Base-by-base conservation (phyloP, 2,888 invertebrate species). In the Carabus problematicus region DNA sequence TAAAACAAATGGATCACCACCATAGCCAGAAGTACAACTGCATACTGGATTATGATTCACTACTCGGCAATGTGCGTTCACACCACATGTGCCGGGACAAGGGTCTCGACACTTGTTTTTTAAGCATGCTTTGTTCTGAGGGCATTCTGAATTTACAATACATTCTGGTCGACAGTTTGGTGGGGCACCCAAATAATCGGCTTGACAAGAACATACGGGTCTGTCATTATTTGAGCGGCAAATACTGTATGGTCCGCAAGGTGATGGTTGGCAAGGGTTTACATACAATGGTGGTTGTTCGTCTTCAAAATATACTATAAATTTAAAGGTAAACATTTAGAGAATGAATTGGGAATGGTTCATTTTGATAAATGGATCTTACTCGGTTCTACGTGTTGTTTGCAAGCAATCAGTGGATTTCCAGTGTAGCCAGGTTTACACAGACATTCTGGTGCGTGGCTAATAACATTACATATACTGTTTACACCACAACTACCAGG, bases 171-270 rank as follows among this genome's bases (percentile, higher is more conserved):
- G 78, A 72, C 85, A 85, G 63, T 80, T 81, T 8, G 85, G 85
- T 40, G 86, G 84, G 70, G 80, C 80, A 55, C 86, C 86, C 19
- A 83, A 78, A 75, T 81, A 86, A 58, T 82, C 83, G 47, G 81
- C 79, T 41, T 82, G 76, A 73, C 86, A 86, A 47, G 84, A 82
- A 73, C 86, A 87, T 8, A 84, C 83, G 1, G 84, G 84, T 72
- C 83, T 82, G 67, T 84, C 88, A 79, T 89, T 90, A 40, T 85
- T 76, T 80, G 85, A 85, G 75, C 84, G 81, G 75, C 89, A 89
- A 77, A 89, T 87, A 72, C 91, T 89, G 77, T 90, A 89, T 7
- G 89, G 88, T 41, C 92, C 92, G 78, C 92, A 92, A 1, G 91
- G 91, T 49, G 88, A 86, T 71, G 91, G 87, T 70, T 84, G 78